A percentile compares a stretch with the other conserved stretches of the same genome.
phyloP scores from a whole-genome alignment of 2,888 invertebrate species.

The Lepidocyrtoides sp. region DNA sequence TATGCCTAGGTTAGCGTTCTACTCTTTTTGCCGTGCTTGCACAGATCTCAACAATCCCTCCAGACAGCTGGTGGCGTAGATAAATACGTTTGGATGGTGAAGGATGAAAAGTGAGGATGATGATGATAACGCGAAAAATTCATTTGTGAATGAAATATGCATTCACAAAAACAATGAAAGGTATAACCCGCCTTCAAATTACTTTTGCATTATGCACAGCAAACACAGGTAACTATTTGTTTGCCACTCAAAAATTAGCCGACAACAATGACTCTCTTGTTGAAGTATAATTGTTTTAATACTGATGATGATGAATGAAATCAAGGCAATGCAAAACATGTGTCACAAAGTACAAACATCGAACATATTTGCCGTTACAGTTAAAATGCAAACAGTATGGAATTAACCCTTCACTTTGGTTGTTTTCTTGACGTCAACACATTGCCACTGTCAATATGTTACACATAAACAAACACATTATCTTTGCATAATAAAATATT shows the following conservation, averaged over 20 bases:
- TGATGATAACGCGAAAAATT: slow-evolving; percentile 15
- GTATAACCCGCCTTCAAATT: background rate
- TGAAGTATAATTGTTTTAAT: slow-evolving; percentile 9
- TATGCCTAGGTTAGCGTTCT: slow-evolving; percentile 30
- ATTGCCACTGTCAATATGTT: slow-evolving; percentile 29
- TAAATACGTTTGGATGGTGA: slow-evolving; percentile 6
- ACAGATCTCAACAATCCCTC: slow-evolving; percentile 28
- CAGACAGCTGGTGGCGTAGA: slow-evolving; percentile 33
- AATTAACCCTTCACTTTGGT: slow-evolving; percentile 43
- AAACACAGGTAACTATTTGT: background rate
- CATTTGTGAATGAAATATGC: background rate
- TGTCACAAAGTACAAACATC: background rate
- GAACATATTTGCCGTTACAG: background rate
- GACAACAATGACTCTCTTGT: background rate
- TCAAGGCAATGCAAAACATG: slow-evolving; percentile 31
- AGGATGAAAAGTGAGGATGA: background rate
- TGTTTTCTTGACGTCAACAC: slow-evolving; percentile 44
- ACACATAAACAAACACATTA: slow-evolving; percentile 19
- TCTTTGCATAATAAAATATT: background rate
- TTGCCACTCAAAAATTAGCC: background rate
- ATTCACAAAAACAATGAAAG: background rate
- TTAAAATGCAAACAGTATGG: slow-evolving; percentile 7
- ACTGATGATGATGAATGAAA: background rate
- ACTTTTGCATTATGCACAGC: background rate
- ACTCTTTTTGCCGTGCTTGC: background rate